Evolutionary conservation across 2,888 invertebrate species (phyloP).

Genomic region (Apocheima hispidaria): DNA sequence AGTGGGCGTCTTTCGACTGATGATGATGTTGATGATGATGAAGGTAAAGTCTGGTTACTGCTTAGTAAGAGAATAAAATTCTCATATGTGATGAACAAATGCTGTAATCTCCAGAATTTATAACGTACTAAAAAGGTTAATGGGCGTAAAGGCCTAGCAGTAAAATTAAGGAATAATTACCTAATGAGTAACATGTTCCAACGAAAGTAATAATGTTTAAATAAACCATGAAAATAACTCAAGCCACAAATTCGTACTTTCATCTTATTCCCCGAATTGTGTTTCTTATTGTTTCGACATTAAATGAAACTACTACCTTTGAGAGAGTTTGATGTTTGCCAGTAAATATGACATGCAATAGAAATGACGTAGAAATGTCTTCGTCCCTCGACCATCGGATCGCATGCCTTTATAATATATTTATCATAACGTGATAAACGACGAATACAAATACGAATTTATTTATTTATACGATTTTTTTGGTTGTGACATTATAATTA

Average conservation of each 20-base stretch:
- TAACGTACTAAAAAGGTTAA: slow-evolving; percentile 19
- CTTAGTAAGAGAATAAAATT: slow-evolving; percentile 8
- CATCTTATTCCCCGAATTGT: not conserved
- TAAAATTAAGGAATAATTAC: slow-evolving; percentile 20
- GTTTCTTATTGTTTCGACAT: not conserved
- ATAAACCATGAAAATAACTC: slow-evolving; percentile 6
- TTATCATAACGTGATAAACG: not conserved
- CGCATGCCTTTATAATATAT: not conserved
- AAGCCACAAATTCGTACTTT: slow-evolving; percentile 3
- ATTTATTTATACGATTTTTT: not conserved
- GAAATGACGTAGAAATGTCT: not conserved
- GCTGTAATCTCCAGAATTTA: slow-evolving; percentile 15
- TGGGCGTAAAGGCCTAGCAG: slow-evolving; percentile 18
- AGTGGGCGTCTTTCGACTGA: too few relatives aligned
- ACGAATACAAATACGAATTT: not conserved
- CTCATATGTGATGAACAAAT: slow-evolving; percentile 18
- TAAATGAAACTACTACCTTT: not conserved
- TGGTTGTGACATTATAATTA: not conserved
- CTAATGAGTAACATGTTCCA: slow-evolving; percentile 17
- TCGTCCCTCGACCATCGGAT: not conserved
- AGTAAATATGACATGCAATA: slow-evolving; percentile 2
- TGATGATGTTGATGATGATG: too few relatives aligned
- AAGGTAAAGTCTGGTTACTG: not conserved
- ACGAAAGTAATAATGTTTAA: slow-evolving; percentile 10
- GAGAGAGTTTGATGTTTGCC: not conserved